Base-by-base conservation (phyloP, 2,113 vertebrate genomes). In the Propithecus coquereli region DNA sequence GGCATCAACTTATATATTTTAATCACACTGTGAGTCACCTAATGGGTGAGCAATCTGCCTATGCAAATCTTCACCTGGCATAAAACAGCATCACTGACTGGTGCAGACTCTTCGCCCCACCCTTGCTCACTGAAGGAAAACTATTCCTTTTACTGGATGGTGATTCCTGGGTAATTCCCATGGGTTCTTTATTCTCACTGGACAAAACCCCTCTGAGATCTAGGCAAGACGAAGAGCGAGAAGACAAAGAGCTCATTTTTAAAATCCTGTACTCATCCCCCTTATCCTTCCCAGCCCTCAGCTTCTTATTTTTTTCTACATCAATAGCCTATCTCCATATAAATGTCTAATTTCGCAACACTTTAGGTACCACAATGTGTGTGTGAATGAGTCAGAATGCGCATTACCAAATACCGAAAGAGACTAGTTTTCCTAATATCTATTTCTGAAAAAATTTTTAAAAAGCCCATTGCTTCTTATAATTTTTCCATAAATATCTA, bases 401-500 rank as follows among this genome's bases (percentile, higher is more conserved):
- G 17, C 17, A 95, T 54, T 71, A 87, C 50, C 80, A 96, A 91
- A 92, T 0, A 93, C n/a, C 40, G 34, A 71, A 89, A 92, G 37
- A 92, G 37, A 34, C 40, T 68, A 95, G 80, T 86, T 94, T 97
- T 87, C 65, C 54, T 54, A 97, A 22, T 80, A 91, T 61, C 79
- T 95, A 87, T 84, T 90, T 97, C 83, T 88, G 25, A 93, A 79
- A 89, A 45, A 47, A 32, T 32, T 74, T 73, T 61, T 76, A 25
- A 70, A 71, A n/a, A 70, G 65, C 87, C 34, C 20, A 11, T 61
- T 37, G 63, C 40, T 96, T 90, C 95, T 76, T 59, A 79, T 68
- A 97, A 96, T 91, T 96, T 47, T 90, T 94, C 97, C 92, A 95
- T 95, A 98, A 98, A 98, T 98, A 98, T 90, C 93, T 96, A 95